Percentiles rank a stretch among this genome's conserved stretches.
Evolutionary conservation across 2,888 invertebrate species (phyloP).

Genomic region (Chrysotoxum bicinctum): DNA sequence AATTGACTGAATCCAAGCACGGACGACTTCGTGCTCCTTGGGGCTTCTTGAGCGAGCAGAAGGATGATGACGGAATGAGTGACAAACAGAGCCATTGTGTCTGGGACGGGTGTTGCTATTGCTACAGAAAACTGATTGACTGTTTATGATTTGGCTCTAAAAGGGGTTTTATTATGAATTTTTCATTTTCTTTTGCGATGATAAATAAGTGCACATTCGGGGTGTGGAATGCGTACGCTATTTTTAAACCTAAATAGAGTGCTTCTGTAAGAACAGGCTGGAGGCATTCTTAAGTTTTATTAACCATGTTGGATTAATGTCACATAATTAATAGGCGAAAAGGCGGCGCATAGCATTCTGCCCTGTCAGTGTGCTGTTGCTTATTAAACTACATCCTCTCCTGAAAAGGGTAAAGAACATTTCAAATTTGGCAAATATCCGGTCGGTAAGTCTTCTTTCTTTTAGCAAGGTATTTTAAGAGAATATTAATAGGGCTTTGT

Average conservation of each 20-base stretch:
- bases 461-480: no score
- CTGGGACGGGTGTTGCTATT: constrained; percentile 58
- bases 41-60: not conserved
- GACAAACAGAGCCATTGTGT: constrained; percentile 70
- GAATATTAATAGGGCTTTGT: no score
- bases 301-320: not conserved
- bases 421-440: no score
- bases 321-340: not conserved
- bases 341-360: not conserved
- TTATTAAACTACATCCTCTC: no score
- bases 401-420: no score
- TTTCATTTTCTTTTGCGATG: constrained; percentile 29
- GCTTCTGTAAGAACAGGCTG: constrained; percentile 30
- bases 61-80: constrained; percentile 34
- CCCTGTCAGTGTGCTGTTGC: no score
- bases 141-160: constrained; percentile 63
- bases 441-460: no score
- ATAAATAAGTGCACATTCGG: constrained; percentile 18
- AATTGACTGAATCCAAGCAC: constrained; percentile 66
- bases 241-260: constrained; percentile 28
- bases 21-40: constrained; percentile 40
- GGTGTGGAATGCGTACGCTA: constrained; percentile 26
- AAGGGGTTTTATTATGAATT: constrained; percentile 45
- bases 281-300: not conserved
- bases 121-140: constrained; percentile 68